phyloP scores from a whole-genome alignment of 2,888 invertebrate species.

The Steinernema scapterisci region DNA sequence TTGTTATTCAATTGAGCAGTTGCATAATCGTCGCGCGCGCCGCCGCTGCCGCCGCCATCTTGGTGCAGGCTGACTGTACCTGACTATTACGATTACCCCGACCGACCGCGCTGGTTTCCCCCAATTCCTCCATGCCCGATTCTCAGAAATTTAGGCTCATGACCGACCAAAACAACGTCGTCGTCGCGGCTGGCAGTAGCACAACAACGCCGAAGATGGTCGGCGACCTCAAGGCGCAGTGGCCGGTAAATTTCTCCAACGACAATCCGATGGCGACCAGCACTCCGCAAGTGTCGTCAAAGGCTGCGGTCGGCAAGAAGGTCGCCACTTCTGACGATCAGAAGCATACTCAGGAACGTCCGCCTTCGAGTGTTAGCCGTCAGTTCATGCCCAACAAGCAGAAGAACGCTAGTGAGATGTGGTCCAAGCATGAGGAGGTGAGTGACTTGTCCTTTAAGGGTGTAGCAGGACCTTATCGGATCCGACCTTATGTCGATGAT shows the following conservation, averaged over 20 bases:
- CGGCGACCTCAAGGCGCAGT: constrained; percentile 30
- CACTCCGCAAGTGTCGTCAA: constrained; percentile 14
- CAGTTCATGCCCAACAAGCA: constrained; percentile 39
- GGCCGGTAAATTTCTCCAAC: constrained; percentile 23
- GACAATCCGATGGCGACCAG: constrained; percentile 25
- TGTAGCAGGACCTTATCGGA: no score
- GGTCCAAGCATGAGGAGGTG: constrained; percentile 38
- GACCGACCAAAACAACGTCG: constrained; percentile 18
- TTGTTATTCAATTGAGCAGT: constrained; percentile 10
- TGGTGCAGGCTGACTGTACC: background rate
- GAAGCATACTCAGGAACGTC: constrained; percentile 33
- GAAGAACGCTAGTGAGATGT: constrained; percentile 35
- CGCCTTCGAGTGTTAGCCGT: constrained; percentile 39
- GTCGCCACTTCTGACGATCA: background rate
- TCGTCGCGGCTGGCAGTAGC: no score
- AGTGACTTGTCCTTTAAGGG: no score
- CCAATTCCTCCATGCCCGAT: background rate
- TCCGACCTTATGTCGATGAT: no score
- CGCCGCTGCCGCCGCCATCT: background rate
- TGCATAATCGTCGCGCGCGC: constrained; percentile 27
- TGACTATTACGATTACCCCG: background rate
- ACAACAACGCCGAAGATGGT: constrained; percentile 31
- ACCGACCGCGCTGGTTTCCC: no score
- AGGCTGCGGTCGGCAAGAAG: constrained; percentile 8
- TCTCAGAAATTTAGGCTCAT: constrained; percentile 27